Evolutionary conservation across 53 echinoderm and acorn worm species (phyloP), one percentile per base, ranked within the genome.

Genomic region (Holothuria leucospilota): DNA sequence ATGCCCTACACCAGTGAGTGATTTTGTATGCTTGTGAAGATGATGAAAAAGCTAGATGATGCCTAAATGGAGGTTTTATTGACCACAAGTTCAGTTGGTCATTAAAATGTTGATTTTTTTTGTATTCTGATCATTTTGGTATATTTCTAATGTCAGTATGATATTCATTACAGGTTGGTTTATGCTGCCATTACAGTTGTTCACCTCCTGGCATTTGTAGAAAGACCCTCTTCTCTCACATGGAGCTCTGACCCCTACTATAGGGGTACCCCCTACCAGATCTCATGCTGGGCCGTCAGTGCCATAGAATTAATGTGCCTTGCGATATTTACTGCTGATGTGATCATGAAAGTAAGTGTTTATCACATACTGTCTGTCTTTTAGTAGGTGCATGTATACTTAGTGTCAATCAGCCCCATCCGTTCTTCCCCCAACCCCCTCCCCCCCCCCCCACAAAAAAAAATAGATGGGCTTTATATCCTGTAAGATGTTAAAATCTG

Each of bases 201-300:
- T 67, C 93, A 95, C 14, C 27, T 93, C 1, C 88, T 98, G 18
- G 98, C 98, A 2, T 98, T 98, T 87, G 90, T 98, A 63, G 98
- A 98, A 66, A 71, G 83, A 16, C 98, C 98, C 26, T 98, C 98
- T 1, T 98, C 98, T 9, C 59, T 98, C 7, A 95, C 98, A 0
- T 83, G 60, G 78, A 92, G 90, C 46, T 90, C 98, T 1, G 98
- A 98, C 70, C 98, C 98, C 7, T 87, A 95, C 77, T 95, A 97
- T 87, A 85, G 93, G 29, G 94, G 93, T 13, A 85, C 90, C 18
- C 90, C 71, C 28, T 42, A 71, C 58, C 61, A 90, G 14, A 85
- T 91, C 0, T 92, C 95, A 0, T 98, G 98, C 84, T 95, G 95
- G 18, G 78, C 89, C 16, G 92, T 90, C 13, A 92, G 93, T 39